Base-by-base conservation (phyloP, 2,888 invertebrate genomes). In the Conops quadrifasciatus region DNA sequence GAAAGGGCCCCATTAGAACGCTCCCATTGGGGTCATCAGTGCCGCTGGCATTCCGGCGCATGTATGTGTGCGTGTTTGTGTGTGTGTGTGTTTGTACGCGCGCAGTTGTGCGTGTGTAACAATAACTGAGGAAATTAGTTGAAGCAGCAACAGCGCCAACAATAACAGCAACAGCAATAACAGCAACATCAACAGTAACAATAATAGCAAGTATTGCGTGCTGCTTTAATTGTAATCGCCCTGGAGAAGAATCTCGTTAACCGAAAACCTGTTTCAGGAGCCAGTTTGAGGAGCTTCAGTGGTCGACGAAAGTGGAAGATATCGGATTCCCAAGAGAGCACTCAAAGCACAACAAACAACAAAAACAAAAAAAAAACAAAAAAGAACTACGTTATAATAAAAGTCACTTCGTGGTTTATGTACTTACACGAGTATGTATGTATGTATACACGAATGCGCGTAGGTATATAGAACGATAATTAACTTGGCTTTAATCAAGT, bases 181-280 rank as follows among this genome's bases (percentile, higher is more conserved):
- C 26, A 24, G 24, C 63, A 21, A 63, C 45, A 30, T n/a, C 19
- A 36, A 21, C 53, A 56, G 13, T 13, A 21, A 21, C 24, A 56
- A 45, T 19, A 43, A n/a, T 21, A 62, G 45, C 43, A 47, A 45
- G 15, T 13, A 63, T 24, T 21, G 47, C 43, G 26, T 43, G 24
- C 47, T 47, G 63, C 19, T 26, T 63, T 63, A 63, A 63, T 63
- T 63, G 63, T 63, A 15, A 49, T 21, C 63, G 47, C 63, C 51
- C 65, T 30, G 30, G 26, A 28, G 28, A 49, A n/a, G 65, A 49
- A 65, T 51, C 65, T 15, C 24, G 51, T 51, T 51, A 47, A 36
- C 30, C 16, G 1, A 19, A 65, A 65, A 65, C 65, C 51, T 49
- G 65, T 65, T 65, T 65, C 16, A 19, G 30, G 28, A 36, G 3